Base-by-base conservation (phyloP, 1,140 invertebrate genomes). In the Camponotus vicinus region DNA sequence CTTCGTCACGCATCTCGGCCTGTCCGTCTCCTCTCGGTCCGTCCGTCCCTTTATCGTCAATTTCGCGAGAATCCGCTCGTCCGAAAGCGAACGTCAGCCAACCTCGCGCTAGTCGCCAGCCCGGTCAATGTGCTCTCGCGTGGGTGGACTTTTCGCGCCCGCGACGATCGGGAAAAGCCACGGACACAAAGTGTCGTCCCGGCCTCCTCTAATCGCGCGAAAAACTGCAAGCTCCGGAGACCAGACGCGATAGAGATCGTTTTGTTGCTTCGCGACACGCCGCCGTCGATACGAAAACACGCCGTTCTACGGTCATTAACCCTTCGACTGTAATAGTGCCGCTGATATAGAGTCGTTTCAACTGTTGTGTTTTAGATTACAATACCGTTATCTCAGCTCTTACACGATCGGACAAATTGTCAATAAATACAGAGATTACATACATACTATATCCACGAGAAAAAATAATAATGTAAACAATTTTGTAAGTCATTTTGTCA, bases 61-160 rank as follows among this genome's bases (percentile, higher is more conserved):
- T 85, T 85, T 85, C 61, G 59, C 82, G 45, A 76, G 73, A 78
- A 78, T 78, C 27, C 75, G 80, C 70, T 76, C 71, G 40, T 6
- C 45, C 82, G 45, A 67, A 34, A 78, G 69, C 79, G 79, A n/a
- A 80, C 45, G 21, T n/a, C 42, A 79, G 67, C 55, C 21, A 9
- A 27, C 27, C 27, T 69, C 76, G 73, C 59, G 40, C 85, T 8
- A 49, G 45, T 66, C 82, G 75, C 45, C 73, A 45, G 52, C 45
- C 73, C 59, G 52, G 86, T 83, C 88, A 87, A 88, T 82, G 79
- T 91, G 87, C 86, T 91, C 69, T 86, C 86, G 86, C 85, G 86
- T 90, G 89, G 64, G 57, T 78, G 42, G 67, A 63, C 86, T 87
- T 59, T 64, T 85, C 75, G 57, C 75, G 57, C 83, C 49, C 32